Evolutionary conservation across 2,888 invertebrate genomes (phyloP).

Genomic region (Agrotis puta): DNA sequence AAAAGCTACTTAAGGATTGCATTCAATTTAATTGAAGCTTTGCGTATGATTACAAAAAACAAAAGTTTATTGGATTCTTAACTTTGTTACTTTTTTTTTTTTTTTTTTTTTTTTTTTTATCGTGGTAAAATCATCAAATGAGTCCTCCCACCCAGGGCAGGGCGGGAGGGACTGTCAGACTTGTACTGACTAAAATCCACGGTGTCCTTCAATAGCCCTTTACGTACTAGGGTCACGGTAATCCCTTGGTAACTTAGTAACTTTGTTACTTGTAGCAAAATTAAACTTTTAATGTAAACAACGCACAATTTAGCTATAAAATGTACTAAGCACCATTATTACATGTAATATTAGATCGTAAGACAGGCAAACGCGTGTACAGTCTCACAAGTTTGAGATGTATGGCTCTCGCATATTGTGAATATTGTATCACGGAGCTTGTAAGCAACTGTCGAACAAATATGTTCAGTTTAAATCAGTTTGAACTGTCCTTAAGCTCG

Average conservation of each 20-base stretch:
- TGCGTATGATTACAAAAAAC: no score
- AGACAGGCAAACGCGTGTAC: conserved; percentile 44
- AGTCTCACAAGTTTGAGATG: conserved; percentile 47
- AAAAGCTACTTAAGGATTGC: no score
- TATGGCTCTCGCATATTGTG: conserved; percentile 51
- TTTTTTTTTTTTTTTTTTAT: no score
- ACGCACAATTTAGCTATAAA: conserved; percentile 16
- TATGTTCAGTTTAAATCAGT: conserved; percentile 33
- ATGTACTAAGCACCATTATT: conserved; percentile 39
- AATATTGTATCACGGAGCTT: conserved; percentile 46
- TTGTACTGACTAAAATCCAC: no score
- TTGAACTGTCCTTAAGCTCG: not conserved
- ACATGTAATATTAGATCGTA: conserved; percentile 53
- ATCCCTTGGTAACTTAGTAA: no score
- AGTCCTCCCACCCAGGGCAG: no score
- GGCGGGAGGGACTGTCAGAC: no score
- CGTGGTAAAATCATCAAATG: no score
- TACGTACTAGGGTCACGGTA: no score
- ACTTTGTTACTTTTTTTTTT: no score
- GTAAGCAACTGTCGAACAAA: conserved; percentile 48
- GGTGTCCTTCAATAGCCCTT: no score
- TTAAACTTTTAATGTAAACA: conserved; percentile 8
- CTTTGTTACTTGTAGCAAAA: not conserved
- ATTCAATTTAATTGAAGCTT: not conserved
- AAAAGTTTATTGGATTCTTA: no score